These are phyloP conservation scores for Cephus cinctus DNA, from an alignment of 1,140 invertebrate genomes.

Conservation along the genomic window DNA sequence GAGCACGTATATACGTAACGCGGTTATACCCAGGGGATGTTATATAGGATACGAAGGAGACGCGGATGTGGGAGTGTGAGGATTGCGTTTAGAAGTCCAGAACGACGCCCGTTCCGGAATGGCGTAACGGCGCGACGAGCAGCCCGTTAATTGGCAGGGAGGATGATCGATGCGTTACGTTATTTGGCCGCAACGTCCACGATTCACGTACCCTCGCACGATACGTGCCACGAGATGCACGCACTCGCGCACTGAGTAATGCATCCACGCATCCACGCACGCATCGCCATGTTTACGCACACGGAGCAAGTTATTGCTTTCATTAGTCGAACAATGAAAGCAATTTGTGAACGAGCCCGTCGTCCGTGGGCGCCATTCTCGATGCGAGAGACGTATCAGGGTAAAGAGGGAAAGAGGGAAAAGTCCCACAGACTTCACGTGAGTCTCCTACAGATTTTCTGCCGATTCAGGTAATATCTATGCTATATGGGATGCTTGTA, in stretches of 20 bases:
- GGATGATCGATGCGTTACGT: conserved; percentile 32
- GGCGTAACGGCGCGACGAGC: neutral
- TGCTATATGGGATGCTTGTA: too few relatives aligned
- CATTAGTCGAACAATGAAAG: conserved; percentile 49
- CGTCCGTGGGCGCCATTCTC: too few relatives aligned
- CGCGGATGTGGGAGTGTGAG: too few relatives aligned
- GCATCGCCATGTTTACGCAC: conserved; percentile 16
- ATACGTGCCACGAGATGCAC: conserved; percentile 8
- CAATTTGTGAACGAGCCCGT: conserved; percentile 45
- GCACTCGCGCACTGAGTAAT: conserved; percentile 1
- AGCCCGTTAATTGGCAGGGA: conserved; percentile 27
- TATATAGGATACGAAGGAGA: too few relatives aligned
- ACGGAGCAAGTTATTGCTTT: conserved; percentile 43
- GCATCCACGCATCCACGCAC: neutral
- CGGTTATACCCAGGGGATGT: too few relatives aligned
- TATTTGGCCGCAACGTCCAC: conserved; percentile 14
- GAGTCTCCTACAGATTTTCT: too few relatives aligned
- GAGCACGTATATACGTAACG: too few relatives aligned
- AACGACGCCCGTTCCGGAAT: neutral
- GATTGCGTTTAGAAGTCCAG: too few relatives aligned
- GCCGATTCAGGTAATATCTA: too few relatives aligned
- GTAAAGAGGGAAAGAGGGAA: too few relatives aligned
- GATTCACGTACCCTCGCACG: conserved; percentile 4
- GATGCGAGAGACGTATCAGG: too few relatives aligned
- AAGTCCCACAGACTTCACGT: too few relatives aligned